These are phyloP conservation scores for Drosophila tripunctata DNA, from an alignment of 2,888 invertebrate genomes.

Conservation along the genomic window DNA sequence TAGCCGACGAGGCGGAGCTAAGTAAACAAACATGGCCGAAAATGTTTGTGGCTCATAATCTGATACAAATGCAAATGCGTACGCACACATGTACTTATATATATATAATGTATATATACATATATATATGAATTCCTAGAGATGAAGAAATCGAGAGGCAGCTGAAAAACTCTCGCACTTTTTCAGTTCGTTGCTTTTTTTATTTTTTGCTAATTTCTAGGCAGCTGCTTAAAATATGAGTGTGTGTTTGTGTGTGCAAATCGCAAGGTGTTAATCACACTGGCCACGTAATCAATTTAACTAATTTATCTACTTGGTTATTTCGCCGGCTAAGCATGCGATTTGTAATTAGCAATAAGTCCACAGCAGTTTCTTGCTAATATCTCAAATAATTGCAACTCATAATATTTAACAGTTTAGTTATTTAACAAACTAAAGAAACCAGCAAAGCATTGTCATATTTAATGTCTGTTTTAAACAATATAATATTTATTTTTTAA, in stretches of 20 bases:
- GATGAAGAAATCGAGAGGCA: conserved; percentile 23
- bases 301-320: conserved; percentile 51
- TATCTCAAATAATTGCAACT: conserved; percentile 19
- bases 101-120: neutral
- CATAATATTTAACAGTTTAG: neutral
- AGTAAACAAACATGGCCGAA: conserved; percentile 84
- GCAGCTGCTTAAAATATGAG: conserved; percentile 39
- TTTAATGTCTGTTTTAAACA: too few relatives aligned
- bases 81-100: conserved; percentile 30
- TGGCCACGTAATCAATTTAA: conserved; percentile 61
- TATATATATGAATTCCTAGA: neutral
- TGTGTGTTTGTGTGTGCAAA: conserved; percentile 39
- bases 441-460: too few relatives aligned
- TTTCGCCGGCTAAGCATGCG: conserved; percentile 45
- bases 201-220: conserved; percentile 38
- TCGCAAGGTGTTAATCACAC: conserved; percentile 68
- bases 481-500: too few relatives aligned
- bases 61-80: conserved; percentile 77
- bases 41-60: conserved; percentile 82
- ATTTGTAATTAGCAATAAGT: conserved; percentile 40
- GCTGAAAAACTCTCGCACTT: conserved; percentile 39
- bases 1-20: conserved; percentile 83
- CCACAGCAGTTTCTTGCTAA: conserved; percentile 20
- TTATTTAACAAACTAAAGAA: neutral
- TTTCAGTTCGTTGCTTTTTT: conserved; percentile 47